These are phyloP conservation scores for Tiaroga cobitis DNA, from an alignment of 2,797 vertebrate species.

Conservation along the genomic window DNA sequence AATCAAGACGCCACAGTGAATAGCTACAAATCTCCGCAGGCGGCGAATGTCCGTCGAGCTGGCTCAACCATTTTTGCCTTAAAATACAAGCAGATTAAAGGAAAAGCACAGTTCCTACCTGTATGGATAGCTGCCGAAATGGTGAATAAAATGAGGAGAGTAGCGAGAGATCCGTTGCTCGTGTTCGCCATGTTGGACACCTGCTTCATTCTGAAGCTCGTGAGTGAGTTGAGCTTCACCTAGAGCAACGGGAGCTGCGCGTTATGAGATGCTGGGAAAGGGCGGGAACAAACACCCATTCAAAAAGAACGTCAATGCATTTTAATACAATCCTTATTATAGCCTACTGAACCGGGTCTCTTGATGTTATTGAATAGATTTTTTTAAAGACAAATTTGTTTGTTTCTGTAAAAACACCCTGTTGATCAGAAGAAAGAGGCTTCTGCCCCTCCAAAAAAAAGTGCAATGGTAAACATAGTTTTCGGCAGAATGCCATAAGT, in stretches of 20 bases:
- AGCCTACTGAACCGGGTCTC: neutral
- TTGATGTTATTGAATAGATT: neutral
- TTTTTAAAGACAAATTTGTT: neutral
- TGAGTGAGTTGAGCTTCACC: slow-evolving; percentile 74
- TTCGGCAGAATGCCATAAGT: neutral
- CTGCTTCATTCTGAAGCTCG: slow-evolving; percentile 87
- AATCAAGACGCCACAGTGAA: slow-evolving; percentile 14
- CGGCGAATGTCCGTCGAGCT: neutral
- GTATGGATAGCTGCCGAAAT: slow-evolving; percentile 84
- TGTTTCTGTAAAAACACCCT: neutral
- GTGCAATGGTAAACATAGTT: neutral
- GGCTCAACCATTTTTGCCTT: neutral
- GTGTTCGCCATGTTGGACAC: slow-evolving; percentile 93
- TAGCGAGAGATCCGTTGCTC: slow-evolving; percentile 83
- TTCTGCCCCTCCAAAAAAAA: neutral
- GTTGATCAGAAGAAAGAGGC: neutral
- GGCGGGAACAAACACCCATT: slow-evolving; percentile 53
- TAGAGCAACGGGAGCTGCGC: slow-evolving; percentile 59
- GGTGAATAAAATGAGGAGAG: slow-evolving; percentile 84
- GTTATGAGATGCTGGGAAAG: slow-evolving; percentile 47
- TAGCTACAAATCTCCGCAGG: slow-evolving; percentile 2
- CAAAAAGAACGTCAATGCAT: slow-evolving; percentile 36
- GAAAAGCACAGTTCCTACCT: slow-evolving; percentile 79
- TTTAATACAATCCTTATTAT: neutral
- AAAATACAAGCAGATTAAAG: neutral